These are phyloP conservation scores for Argynnis bischoffii DNA, from an alignment of 2,888 invertebrate species.

Conservation along the genomic window DNA sequence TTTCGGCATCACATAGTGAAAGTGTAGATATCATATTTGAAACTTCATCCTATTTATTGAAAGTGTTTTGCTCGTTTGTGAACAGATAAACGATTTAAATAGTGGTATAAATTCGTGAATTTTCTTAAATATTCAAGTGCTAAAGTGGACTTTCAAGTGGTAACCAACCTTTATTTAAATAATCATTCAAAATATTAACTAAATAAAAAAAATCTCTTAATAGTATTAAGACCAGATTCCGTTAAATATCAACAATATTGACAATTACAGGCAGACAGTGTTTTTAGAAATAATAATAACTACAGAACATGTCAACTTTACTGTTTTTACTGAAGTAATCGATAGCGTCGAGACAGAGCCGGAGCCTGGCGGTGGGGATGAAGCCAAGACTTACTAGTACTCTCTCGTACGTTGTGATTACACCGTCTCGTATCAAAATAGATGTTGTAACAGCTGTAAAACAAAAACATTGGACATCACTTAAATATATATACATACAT, in stretches of 20 bases:
- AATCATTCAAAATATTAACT: not conserved
- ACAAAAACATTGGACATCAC: slow-evolving; percentile 10
- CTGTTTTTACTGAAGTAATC: slow-evolving; percentile 87
- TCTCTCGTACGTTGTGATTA: slow-evolving; percentile 83
- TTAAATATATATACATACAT: not conserved
- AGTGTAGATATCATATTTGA: not conserved
- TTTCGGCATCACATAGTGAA: not conserved
- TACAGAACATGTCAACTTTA: slow-evolving; percentile 54
- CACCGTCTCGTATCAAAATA: slow-evolving; percentile 83
- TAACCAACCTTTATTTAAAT: no score
- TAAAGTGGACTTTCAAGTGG: not conserved
- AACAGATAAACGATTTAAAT: not conserved
- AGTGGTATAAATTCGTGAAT: not conserved
- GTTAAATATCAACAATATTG: not conserved
- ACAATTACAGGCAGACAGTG: not conserved
- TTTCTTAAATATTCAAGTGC: slow-evolving; percentile 3
- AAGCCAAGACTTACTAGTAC: slow-evolving; percentile 82
- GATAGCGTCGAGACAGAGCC: slow-evolving; percentile 85
- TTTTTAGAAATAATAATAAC: slow-evolving; percentile 17
- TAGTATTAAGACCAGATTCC: not conserved
- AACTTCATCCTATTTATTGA: slow-evolving; percentile 2
- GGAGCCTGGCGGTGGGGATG: slow-evolving; percentile 83
- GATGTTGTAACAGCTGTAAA: slow-evolving; percentile 71
- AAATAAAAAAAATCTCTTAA: not conserved
- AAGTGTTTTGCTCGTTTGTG: not conserved